Evolutionary conservation across 2,113 vertebrate species (phyloP), one percentile per base, ranked within the genome.

Genomic region (Prunella himalayana): DNA sequence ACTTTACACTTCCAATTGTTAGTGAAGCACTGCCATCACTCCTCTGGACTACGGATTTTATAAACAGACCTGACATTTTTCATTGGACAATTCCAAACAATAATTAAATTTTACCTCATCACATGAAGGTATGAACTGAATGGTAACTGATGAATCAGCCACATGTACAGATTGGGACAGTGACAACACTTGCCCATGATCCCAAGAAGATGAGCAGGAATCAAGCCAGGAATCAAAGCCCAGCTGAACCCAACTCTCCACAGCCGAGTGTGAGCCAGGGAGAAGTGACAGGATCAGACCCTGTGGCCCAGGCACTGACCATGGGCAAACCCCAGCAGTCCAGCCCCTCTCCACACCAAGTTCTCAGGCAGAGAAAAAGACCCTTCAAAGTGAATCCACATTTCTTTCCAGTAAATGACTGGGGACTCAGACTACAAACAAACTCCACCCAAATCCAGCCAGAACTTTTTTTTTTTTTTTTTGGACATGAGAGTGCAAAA

Each of bases 401-500:
- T 35, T 72, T 86, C 42, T 57, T 35, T 51, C 57, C 37, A 7
- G 37, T n/a, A 59, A 35, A n/a, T 41, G 47, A 83, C 20, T 56
- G 45, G 39, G 45, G 45, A 24, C 49, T 94, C 44, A 53, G 10
- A 60, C 71, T 37, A 86, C 75, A 91, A 88, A 60, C 39, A 86
- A 87, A 59, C 15, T 79, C 65, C 2, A 59, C 41, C 66, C 95
- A 87, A 77, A 94, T 59, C 81, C 86, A 89, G 72, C 24, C 91
- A 94, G 75, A 95, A 71, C 35, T 69, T 45, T 41, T 73, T 27
- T 54, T 56, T 65, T 59, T 50, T 71, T 71, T 42, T 84, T 83
- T 88, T 60, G 33, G 51, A 86, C 90, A 93, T 3, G 23, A 97
- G 88, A 96, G 82, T 71, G 82, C 81, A 83, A 85, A 95, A 92